Conservation (phyloP, 2,113 vertebrate species). For the Mustelus asterias region DNA sequence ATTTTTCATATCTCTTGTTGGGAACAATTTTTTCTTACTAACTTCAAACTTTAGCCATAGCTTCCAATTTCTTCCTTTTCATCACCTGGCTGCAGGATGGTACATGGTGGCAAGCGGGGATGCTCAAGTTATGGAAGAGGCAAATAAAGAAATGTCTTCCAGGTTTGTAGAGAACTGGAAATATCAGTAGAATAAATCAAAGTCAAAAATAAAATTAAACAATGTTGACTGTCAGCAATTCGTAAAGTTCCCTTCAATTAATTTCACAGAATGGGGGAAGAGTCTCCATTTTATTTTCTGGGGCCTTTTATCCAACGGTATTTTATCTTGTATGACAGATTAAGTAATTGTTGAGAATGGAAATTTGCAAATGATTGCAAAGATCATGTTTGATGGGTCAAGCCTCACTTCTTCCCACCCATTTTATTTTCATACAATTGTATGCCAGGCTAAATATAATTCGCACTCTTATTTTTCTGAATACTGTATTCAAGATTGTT, state of each 20-base stretch:
- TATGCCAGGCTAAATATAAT: not conserved
- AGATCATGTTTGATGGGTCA: not conserved
- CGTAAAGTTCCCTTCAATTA: not conserved
- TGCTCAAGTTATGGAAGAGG: not conserved
- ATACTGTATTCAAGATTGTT: not conserved
- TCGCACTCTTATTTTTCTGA: not conserved
- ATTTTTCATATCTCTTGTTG: not conserved
- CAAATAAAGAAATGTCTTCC: not conserved
- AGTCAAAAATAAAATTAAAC: not conserved
- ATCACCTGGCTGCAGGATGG: not conserved
- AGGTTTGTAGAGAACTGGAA: not conserved
- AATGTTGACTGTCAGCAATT: not conserved
- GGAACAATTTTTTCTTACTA: not conserved
- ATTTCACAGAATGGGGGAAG: not conserved
- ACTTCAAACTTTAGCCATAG: not conserved
- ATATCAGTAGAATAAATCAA: not conserved
- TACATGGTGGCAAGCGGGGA: not conserved
- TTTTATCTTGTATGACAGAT: not conserved
- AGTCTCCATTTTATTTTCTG: not conserved
- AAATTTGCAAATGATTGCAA: conserved; percentile 1
- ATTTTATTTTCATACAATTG: not conserved
- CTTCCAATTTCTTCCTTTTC: not conserved
- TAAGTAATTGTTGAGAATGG: not conserved
- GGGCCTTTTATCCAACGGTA: not conserved
- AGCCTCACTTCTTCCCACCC: not conserved